Percentiles rank a stretch among this genome's conserved stretches.
phyloP scores from a whole-genome alignment of 1,140 invertebrate genomes.

The Galendromus occidentalis region DNA sequence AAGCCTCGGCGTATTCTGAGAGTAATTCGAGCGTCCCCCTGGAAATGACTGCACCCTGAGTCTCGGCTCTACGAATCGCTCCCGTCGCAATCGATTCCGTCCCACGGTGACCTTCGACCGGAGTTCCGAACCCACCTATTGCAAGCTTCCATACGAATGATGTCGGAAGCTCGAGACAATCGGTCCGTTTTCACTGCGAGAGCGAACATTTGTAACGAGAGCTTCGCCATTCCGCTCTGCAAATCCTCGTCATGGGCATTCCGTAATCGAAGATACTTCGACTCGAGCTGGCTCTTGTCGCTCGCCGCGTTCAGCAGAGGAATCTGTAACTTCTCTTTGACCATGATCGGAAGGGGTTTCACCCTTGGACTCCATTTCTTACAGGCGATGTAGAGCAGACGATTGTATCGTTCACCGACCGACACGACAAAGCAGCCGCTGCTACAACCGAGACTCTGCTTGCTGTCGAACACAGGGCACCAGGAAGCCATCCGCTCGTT shows the following conservation, averaged over 20 bases:
- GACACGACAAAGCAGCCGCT: background rate
- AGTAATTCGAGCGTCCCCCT: background rate
- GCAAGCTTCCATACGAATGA: background rate
- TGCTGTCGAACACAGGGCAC: constrained; percentile 1
- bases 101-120: too few species aligned
- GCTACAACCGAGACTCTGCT: background rate
- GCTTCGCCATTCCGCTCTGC: background rate
- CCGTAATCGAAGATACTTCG: background rate
- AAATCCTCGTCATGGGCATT: background rate
- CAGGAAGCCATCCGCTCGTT: background rate
- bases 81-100: too few species aligned
- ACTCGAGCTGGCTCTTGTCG: background rate
- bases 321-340: background rate
- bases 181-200: background rate
- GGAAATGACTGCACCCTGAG: background rate
- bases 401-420: background rate
- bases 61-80: too few species aligned
- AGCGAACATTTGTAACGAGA: background rate
- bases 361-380: background rate
- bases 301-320: background rate
- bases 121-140: background rate
- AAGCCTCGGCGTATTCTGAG: background rate
- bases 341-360: background rate
- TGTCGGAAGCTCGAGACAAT: background rate
- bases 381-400: background rate